Conservation (phyloP, 2,797 vertebrate genomes). For the Gobionotothen gibberifrons region DNA sequence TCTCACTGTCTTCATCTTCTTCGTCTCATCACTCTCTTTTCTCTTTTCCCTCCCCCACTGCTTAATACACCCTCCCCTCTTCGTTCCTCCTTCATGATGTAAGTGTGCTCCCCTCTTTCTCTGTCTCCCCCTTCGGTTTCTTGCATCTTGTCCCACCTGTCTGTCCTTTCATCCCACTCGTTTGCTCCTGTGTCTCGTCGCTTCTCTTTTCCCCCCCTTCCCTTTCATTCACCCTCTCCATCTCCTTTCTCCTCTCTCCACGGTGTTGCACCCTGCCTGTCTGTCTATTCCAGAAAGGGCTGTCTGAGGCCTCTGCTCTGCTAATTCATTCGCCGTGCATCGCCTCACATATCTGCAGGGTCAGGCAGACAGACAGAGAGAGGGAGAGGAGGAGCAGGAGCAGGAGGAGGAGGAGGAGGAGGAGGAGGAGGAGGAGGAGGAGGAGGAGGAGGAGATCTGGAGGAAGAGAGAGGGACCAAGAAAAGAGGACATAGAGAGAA, state of each 20-base stretch:
- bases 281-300: slow-evolving; percentile 70
- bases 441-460: slow-evolving; percentile 7
- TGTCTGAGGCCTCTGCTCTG: slow-evolving; percentile 71
- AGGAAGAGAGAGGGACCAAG: slow-evolving; percentile 51
- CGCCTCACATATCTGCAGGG: slow-evolving; percentile 76
- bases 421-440: no score
- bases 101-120: slow-evolving; percentile 35
- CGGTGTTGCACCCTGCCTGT: slow-evolving; percentile 48
- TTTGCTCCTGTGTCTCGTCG: slow-evolving; percentile 57
- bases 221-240: slow-evolving; percentile 61
- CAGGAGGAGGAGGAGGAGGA: no score
- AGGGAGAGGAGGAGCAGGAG: slow-evolving; percentile 24
- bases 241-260: slow-evolving; percentile 25
- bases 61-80: slow-evolving; percentile 50
- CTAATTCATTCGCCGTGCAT: slow-evolving; percentile 80
- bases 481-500: slow-evolving; percentile 58
- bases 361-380: slow-evolving; percentile 64
- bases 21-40: slow-evolving; percentile 51
- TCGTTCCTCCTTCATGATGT: slow-evolving; percentile 42
- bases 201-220: slow-evolving; percentile 49
- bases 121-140: slow-evolving; percentile 24
- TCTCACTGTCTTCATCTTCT: slow-evolving; percentile 60
- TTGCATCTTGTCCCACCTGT: slow-evolving; percentile 64
- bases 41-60: slow-evolving; percentile 51
- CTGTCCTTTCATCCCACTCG: slow-evolving; percentile 67